Conservation (phyloP, 2,797 vertebrate genomes). For the Gila robusta region DNA sequence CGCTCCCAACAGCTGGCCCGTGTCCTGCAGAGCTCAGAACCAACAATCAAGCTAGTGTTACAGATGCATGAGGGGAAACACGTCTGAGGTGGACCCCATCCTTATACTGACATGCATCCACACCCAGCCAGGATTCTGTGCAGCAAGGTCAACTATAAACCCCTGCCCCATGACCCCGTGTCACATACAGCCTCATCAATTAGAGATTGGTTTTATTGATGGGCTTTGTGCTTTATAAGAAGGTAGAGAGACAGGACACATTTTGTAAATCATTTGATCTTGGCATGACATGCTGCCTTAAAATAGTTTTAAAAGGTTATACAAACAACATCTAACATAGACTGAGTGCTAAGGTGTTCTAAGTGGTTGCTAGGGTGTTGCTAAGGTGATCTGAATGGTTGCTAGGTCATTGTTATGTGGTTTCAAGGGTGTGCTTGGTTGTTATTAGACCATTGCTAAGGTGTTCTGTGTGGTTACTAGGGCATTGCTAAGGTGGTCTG, state of each 20-base stretch:
- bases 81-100: conserved; percentile 5
- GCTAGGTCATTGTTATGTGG: not conserved
- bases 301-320: not conserved
- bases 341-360: not conserved
- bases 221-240: not conserved
- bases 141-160: not conserved
- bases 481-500: not conserved
- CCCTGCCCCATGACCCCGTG: not conserved
- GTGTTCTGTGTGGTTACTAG: not conserved
- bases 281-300: not conserved
- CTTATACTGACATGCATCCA: conserved; percentile 56
- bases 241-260: not conserved
- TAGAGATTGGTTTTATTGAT: not conserved
- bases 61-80: conserved; percentile 28
- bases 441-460: not conserved
- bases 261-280: too few species aligned
- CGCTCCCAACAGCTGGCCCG: conserved; percentile 45
- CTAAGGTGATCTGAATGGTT: not conserved
- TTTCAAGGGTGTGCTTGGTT: not conserved
- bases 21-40: conserved; percentile 14
- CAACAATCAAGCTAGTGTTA: conserved; percentile 50
- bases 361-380: not conserved
- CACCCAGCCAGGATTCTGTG: conserved; percentile 49
- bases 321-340: not conserved
- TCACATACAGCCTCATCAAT: not conserved